Evolutionary conservation across 2,113 vertebrate species (phyloP).

Genomic region (Porphyrio hochstetteri): DNA sequence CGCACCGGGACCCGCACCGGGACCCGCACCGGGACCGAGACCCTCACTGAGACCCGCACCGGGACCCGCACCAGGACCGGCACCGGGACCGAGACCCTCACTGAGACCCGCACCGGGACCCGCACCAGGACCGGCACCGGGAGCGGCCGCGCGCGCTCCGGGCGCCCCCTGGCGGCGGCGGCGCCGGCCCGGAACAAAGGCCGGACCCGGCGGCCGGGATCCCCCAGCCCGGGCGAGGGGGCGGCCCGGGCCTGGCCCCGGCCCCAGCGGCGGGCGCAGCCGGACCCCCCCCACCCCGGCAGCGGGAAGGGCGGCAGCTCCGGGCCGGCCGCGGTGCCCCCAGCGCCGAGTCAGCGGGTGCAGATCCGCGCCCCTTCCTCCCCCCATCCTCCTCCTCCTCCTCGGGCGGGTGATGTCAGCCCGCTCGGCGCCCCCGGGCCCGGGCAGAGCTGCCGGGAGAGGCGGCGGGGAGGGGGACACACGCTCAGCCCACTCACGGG

Average conservation of each 20-base stretch:
- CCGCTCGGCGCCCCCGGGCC: neutral
- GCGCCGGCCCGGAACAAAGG: neutral
- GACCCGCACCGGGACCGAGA: too few species aligned
- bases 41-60: too few species aligned
- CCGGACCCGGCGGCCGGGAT: neutral
- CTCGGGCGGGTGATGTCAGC: neutral
- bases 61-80: too few species aligned
- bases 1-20: too few species aligned
- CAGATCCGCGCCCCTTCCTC: neutral
- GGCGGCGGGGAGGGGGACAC: neutral
- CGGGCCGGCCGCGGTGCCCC: too few species aligned
- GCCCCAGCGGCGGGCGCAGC: neutral
- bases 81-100: too few species aligned
- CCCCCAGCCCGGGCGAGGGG: neutral
- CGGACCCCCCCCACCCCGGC: neutral
- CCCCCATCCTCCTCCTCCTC: neutral
- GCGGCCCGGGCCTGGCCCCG: neutral
- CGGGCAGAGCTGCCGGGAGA: neutral
- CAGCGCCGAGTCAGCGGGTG: neutral
- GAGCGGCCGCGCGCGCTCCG: neutral
- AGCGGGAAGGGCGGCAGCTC: neutral
- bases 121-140: too few species aligned
- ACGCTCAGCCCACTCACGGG: neutral
- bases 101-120: too few species aligned
- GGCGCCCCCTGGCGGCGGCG: conserved; percentile 17